Percentiles rank a stretch among this genome's conserved stretches.
phyloP scores from a whole-genome alignment of 2,797 vertebrate species.

The Semotilus atromaculatus region DNA sequence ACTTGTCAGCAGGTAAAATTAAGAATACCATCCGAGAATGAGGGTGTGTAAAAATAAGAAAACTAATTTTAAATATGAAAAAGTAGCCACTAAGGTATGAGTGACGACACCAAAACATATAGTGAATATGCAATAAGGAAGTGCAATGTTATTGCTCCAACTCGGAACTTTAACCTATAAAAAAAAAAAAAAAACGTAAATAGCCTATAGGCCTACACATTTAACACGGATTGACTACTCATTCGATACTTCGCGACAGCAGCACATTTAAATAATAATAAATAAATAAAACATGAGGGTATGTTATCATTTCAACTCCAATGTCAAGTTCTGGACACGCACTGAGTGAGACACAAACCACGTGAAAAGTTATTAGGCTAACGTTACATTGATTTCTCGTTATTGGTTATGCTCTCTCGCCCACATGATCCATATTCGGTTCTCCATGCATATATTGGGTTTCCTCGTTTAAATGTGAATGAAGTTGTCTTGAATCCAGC shows the following conservation, averaged over 20 bases:
- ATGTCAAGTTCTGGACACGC: constrained; percentile 24
- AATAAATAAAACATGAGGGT: background rate
- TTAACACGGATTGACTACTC: background rate
- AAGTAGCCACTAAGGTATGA: background rate
- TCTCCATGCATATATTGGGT: background rate
- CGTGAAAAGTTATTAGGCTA: constrained; percentile 32
- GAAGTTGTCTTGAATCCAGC: background rate
- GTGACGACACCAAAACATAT: constrained; percentile 20
- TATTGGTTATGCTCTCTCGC: background rate
- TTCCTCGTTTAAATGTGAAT: background rate
- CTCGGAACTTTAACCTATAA: background rate
- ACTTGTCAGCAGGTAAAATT: background rate
- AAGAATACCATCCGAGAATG: background rate
- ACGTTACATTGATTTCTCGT: background rate
- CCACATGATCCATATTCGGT: too few species aligned
- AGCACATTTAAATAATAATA: background rate
- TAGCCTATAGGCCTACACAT: background rate
- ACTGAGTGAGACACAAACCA: constrained; percentile 19
- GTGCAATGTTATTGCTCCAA: constrained; percentile 48
- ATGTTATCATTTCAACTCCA: constrained; percentile 22
- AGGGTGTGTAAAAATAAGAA: background rate
- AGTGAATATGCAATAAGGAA: constrained; percentile 64
- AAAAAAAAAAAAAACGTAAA: too few species aligned
- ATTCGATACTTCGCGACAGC: background rate
- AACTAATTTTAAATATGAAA: background rate